A percentile compares a stretch with the other conserved stretches of the same genome.
phyloP scores from a whole-genome alignment of 2,888 invertebrate genomes.

The Apomyelois bistriatella region DNA sequence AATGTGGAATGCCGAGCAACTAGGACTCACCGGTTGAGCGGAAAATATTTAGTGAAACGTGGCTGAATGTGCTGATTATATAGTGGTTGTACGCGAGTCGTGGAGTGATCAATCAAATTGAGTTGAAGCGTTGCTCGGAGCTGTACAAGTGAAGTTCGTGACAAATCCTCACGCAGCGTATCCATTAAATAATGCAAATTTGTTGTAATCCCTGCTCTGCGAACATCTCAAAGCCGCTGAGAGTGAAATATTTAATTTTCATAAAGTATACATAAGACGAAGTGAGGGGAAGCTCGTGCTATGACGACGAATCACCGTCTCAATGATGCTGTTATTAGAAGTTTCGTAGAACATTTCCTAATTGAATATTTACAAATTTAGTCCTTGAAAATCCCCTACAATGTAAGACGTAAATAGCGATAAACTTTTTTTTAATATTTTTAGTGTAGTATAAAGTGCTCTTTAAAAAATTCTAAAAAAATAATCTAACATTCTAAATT shows the following conservation, averaged over 20 bases:
- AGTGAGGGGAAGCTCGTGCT: slow-evolving; percentile 37
- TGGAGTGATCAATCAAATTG: slow-evolving; percentile 47
- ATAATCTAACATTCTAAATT: too few relatives aligned
- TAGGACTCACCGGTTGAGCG: slow-evolving; percentile 40
- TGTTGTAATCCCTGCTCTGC: slow-evolving; percentile 71
- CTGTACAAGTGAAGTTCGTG: slow-evolving; percentile 54
- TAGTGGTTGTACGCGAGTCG: slow-evolving; percentile 10
- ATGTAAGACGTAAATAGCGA: too few relatives aligned
- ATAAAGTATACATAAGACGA: slow-evolving; percentile 72
- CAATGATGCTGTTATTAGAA: slow-evolving; percentile 29
- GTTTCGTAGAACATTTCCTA: slow-evolving; percentile 11
- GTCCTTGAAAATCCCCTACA: too few relatives aligned
- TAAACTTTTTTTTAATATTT: too few relatives aligned
- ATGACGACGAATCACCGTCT: slow-evolving; percentile 35
- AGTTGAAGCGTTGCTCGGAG: slow-evolving; percentile 36
- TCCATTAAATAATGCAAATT: slow-evolving; percentile 79
- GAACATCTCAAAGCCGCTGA: slow-evolving; percentile 48
- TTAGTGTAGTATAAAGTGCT: too few relatives aligned
- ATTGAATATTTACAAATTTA: background rate
- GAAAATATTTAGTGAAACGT: slow-evolving; percentile 30
- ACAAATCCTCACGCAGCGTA: slow-evolving; percentile 74
- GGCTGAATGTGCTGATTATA: slow-evolving; percentile 6
- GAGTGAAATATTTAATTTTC: slow-evolving; percentile 79
- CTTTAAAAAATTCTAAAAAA: too few relatives aligned
- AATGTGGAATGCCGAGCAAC: slow-evolving; percentile 54